Percentiles rank a stretch among this genome's conserved stretches.
phyloP scores from a whole-genome alignment of 1,140 invertebrate genomes.

The Eulimnadia texana region DNA sequence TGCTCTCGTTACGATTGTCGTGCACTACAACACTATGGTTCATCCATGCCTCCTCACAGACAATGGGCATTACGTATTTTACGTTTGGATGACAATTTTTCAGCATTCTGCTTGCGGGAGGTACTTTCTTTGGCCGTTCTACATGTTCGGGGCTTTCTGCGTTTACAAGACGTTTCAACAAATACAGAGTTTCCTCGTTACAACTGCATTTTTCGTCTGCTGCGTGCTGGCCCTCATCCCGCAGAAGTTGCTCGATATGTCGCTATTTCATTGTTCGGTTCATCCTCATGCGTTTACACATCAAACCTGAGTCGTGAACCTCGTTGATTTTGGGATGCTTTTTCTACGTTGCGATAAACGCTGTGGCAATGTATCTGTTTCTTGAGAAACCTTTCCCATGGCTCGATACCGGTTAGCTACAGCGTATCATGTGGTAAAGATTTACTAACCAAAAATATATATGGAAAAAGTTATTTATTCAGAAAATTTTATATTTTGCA shows the following conservation, averaged over 20 bases:
- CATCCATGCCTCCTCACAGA: conserved; percentile 91
- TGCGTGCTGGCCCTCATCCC: conserved; percentile 49
- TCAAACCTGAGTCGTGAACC: conserved; percentile 35
- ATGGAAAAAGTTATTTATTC: no score
- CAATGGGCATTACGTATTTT: conserved; percentile 93
- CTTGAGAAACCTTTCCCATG: conserved; percentile 68
- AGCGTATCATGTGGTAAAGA: conserved; percentile 91
- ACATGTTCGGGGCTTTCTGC: conserved; percentile 49
- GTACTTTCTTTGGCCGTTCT: conserved; percentile 63
- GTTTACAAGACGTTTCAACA: conserved; percentile 32
- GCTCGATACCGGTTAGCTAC: conserved; percentile 52
- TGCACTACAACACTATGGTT: conserved; percentile 60
- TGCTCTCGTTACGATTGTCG: conserved; percentile 27
- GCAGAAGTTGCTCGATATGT: conserved; percentile 75
- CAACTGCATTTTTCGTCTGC: conserved; percentile 46
- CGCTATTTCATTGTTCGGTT: conserved; percentile 91
- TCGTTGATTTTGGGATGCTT: conserved; percentile 53
- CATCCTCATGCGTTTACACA: conserved; percentile 60
- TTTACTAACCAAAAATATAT: no score
- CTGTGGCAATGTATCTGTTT: conserved; percentile 62
- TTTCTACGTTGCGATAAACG: conserved; percentile 58
- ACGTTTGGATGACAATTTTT: conserved; percentile 80
- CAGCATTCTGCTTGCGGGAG: conserved; percentile 44
- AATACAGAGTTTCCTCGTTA: conserved; percentile 35
- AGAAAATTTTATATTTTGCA: no score